phyloP scores from a whole-genome alignment of 2,797 vertebrate genomes.

The Melanitta fusca region DNA sequence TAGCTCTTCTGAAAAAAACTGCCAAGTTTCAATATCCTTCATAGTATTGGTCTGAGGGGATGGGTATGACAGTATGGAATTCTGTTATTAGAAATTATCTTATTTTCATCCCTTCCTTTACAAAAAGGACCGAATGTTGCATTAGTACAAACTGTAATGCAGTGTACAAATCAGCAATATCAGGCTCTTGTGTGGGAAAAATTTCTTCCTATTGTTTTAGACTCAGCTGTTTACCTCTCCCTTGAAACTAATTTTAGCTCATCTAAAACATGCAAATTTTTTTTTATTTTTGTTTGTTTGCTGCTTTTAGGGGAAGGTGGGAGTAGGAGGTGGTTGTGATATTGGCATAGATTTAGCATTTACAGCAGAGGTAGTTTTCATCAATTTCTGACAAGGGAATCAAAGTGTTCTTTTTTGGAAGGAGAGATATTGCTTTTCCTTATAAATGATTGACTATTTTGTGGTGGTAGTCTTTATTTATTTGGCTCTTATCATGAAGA shows the following conservation, averaged over 20 bases:
- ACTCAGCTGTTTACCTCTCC: slow-evolving; percentile 48
- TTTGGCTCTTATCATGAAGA: slow-evolving; percentile 73
- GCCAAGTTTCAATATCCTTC: not conserved
- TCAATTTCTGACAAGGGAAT: slow-evolving; percentile 74
- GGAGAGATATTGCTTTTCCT: slow-evolving; percentile 60
- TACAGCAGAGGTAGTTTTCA: slow-evolving; percentile 68
- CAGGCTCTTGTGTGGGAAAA: not conserved
- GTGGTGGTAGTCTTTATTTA: slow-evolving; percentile 75
- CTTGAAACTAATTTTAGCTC: slow-evolving; percentile 59
- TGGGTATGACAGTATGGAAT: not conserved
- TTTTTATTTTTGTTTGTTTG: slow-evolving; percentile 38
- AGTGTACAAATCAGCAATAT: not conserved
- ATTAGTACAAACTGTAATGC: slow-evolving; percentile 10
- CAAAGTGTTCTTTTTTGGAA: slow-evolving; percentile 69
- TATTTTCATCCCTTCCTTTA: slow-evolving; percentile 24
- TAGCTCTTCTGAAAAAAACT: not conserved
- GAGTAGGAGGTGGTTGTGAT: slow-evolving; percentile 19
- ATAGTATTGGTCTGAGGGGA: not conserved
- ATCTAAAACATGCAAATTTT: slow-evolving; percentile 32
- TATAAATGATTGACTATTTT: slow-evolving; percentile 68
- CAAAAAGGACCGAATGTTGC: not conserved
- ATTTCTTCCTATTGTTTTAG: slow-evolving; percentile 37
- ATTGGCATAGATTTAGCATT: slow-evolving; percentile 67
- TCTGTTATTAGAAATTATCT: not conserved
- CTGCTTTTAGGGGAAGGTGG: slow-evolving; percentile 30